Base-by-base conservation (phyloP, 2,888 invertebrate species). In the Thecocarcelia acutangulata region DNA sequence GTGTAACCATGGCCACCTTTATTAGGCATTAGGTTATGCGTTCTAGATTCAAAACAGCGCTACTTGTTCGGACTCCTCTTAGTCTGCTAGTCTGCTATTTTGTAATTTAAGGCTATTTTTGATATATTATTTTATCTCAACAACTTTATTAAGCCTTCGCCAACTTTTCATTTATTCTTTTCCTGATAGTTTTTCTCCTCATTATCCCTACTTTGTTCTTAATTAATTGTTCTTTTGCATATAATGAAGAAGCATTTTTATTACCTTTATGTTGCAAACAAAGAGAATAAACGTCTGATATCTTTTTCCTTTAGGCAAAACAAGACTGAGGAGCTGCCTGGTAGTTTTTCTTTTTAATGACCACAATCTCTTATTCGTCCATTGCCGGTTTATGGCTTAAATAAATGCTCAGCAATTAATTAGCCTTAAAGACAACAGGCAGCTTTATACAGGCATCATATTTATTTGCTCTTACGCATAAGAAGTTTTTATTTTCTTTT, bases 321-420 rank as follows among this genome's bases (percentile, higher is more conserved):
- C 6, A 15, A 19, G 5, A 44, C 28, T 8, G 28, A 1, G 15
- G 28, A 1, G 15, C 5, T 33, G 33, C 9, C 33, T 44, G 8
- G 3, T 40, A 11, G 48, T 40, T 21, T 19, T 8, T 15, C 28
- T 17, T 50, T 61, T 69, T 76, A 69, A 61, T 61, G 72, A 58
- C 64, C 64, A 72, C 72, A 64, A 72, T 59, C 50, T 33, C 21
- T 21, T 33, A 9, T 12, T 33, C 37, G 59, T 42, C 9, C 37
- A 21, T 44, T 59, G 59, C 42, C 52, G 24, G 42, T 52, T 64
- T 64, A 59, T 50, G 72, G 64, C 58, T 78, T 58, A 59, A 68
- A 74, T 46, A 42, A 74, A 80, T 80, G 63, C 37, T 63, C 28
- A 72, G 80, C 66, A 76, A 80, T 80, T 80, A 72, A 80, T 80